Evolutionary conservation across 2,888 invertebrate genomes (phyloP).

Genomic region (Leptinotarsa haldemani): DNA sequence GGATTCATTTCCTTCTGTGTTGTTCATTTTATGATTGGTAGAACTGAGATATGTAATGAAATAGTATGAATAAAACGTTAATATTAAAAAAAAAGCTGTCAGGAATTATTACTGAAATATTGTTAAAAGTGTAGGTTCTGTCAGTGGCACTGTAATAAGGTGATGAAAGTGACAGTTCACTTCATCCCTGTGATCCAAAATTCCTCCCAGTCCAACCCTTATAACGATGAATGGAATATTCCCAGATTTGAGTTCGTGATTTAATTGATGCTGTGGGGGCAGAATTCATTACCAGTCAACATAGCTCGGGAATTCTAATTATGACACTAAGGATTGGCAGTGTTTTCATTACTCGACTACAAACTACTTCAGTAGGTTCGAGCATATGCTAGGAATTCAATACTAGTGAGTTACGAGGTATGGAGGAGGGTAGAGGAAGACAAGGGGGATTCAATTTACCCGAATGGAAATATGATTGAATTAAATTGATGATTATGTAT

Average conservation of each 20-base stretch:
- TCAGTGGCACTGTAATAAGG: too few relatives aligned
- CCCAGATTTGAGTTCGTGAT: conserved; percentile 3
- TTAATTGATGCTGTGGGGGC: conserved; percentile 8
- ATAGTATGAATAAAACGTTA: too few relatives aligned
- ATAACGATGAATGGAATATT: background rate
- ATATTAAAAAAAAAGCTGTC: too few relatives aligned
- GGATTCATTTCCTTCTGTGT: too few relatives aligned
- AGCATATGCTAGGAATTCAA: background rate
- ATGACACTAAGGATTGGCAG: background rate
- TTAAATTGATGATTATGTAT: too few relatives aligned
- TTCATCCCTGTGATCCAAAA: background rate
- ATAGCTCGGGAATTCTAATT: conserved; percentile 5
- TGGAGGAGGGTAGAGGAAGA: background rate
- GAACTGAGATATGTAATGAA: too few relatives aligned
- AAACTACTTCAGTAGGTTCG: background rate
- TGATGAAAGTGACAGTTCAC: too few relatives aligned
- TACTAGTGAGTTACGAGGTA: background rate
- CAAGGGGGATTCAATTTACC: background rate
- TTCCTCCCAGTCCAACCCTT: background rate
- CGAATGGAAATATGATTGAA: background rate
- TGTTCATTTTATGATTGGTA: too few relatives aligned
- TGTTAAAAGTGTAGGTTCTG: too few relatives aligned
- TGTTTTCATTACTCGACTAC: conserved; percentile 2
- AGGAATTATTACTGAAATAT: too few relatives aligned
- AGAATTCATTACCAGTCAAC: conserved; percentile 12